A percentile compares a stretch with the other conserved stretches of the same genome.
Evolutionary conservation across 1,140 invertebrate genomes (phyloP).

Genomic region (Bicyclus anynana): DNA sequence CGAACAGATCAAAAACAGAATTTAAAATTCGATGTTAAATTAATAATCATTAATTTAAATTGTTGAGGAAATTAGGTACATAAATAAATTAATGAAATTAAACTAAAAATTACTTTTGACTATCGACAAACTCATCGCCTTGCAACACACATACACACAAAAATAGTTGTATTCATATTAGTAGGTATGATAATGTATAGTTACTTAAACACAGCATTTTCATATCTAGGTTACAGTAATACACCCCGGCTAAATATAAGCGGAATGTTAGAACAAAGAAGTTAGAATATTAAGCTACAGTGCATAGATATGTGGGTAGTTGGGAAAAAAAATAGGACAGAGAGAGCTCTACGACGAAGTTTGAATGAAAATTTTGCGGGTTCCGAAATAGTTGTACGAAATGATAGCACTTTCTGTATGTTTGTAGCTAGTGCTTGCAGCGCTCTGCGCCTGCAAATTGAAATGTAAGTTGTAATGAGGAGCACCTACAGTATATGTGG

Average conservation of each 20-base stretch:
- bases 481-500: slow-evolving; percentile 12
- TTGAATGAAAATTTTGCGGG: slow-evolving; percentile 32
- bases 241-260: neutral
- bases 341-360: slow-evolving; percentile 17
- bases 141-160: no score
- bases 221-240: neutral
- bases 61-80: no score
- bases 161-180: no score
- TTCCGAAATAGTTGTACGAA: slow-evolving; percentile 31
- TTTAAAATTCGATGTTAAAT: no score
- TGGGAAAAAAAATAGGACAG: slow-evolving; percentile 20
- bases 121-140: no score
- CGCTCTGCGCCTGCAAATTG: slow-evolving; percentile 18
- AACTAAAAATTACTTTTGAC: no score
- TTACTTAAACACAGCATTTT: no score
- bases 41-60: no score
- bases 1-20: no score
- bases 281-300: neutral
- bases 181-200: no score
- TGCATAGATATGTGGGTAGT: slow-evolving; percentile 17
- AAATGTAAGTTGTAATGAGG: slow-evolving; percentile 26
- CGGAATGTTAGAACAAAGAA: neutral
- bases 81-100: no score
- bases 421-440: slow-evolving; percentile 25
- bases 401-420: slow-evolving; percentile 29